Evolutionary conservation across 2,888 invertebrate species (phyloP), one percentile per base, ranked within the genome.

Genomic region (Zhuqinia jingwanae): DNA sequence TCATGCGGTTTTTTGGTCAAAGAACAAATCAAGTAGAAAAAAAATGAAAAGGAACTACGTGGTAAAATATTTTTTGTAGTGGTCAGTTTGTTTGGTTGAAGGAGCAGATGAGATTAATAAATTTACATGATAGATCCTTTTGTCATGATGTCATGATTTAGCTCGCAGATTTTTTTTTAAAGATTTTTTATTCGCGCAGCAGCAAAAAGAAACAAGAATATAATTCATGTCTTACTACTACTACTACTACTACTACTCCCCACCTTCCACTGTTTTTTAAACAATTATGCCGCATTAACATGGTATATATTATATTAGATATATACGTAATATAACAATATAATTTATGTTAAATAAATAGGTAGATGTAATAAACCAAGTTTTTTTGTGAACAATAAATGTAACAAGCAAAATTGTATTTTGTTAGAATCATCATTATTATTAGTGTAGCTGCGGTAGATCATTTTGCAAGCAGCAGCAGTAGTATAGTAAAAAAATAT

Each of bases 151-250:
- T 50, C 50, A 73, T 30, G 73, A 82, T 82, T 73, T 73, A 70
- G 81, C 82, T 82, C 82, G n/a, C n/a, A n/a, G n/a, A n/a, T n/a
- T n/a, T n/a, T n/a, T n/a, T n/a, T n/a, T n/a, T n/a, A n/a, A n/a
- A n/a, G n/a, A n/a, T n/a, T n/a, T n/a, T n/a, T n/a, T n/a, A 82
- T 82, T 82, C 73, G 82, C 58, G 70, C 60, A 36, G n/a, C 79
- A 58, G 0, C 36, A 36, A 45, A 20, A 56, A 45, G 58, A 70
- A 70, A 81, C 36, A 36, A 45, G 20, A 56, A 45, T 70, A 70
- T 81, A 81, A 65, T 73, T 81, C 81, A 81, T 81, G 79, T 79
- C 65, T 78, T 27, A 60, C 53, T n/a, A n/a, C n/a, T n/a, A n/a
- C n/a, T n/a, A n/a, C n/a, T n/a, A n/a, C n/a, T n/a, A n/a, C n/a